Conservation (phyloP, 2,113 vertebrate species). For the Alaudala cheleensis region DNA sequence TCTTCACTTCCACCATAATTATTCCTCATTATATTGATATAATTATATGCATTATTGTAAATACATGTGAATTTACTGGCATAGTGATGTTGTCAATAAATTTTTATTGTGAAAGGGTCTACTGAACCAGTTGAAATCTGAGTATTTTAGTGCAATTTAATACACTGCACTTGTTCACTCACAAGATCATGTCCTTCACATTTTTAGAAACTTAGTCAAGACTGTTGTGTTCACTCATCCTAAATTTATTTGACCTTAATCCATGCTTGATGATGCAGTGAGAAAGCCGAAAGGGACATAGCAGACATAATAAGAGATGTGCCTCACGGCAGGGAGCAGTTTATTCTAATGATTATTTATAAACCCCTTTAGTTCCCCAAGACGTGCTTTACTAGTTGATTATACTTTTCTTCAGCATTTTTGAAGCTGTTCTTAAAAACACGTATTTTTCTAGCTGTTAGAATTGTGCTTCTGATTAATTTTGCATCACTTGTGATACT, state of each 20-base stretch:
- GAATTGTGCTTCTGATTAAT: background rate
- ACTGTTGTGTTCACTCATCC: slow-evolving; percentile 12
- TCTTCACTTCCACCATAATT: background rate
- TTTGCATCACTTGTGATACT: background rate
- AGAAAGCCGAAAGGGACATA: slow-evolving; percentile 10
- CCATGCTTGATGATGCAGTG: slow-evolving; percentile 41
- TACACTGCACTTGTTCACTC: background rate
- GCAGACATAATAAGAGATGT: slow-evolving; percentile 32
- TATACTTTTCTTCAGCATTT: background rate
- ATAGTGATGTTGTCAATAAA: background rate
- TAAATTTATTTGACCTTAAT: slow-evolving; percentile 54
- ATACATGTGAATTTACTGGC: background rate
- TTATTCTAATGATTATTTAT: slow-evolving; percentile 55
- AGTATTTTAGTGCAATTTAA: background rate
- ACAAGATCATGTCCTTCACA: background rate
- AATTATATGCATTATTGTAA: background rate
- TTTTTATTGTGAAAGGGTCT: background rate
- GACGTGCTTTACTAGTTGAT: slow-evolving; percentile 9
- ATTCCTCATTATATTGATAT: background rate
- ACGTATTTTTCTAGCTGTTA: background rate
- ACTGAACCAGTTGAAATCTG: background rate
- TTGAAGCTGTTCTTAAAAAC: background rate
- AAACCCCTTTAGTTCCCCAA: slow-evolving; percentile 20
- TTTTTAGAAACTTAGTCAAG: slow-evolving; percentile 31
- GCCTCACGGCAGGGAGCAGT: slow-evolving; percentile 35